Percentiles rank a stretch among this genome's conserved stretches.
phyloP scores from a whole-genome alignment of 1,140 invertebrate species.

The Teleogryllus occipitalis region DNA sequence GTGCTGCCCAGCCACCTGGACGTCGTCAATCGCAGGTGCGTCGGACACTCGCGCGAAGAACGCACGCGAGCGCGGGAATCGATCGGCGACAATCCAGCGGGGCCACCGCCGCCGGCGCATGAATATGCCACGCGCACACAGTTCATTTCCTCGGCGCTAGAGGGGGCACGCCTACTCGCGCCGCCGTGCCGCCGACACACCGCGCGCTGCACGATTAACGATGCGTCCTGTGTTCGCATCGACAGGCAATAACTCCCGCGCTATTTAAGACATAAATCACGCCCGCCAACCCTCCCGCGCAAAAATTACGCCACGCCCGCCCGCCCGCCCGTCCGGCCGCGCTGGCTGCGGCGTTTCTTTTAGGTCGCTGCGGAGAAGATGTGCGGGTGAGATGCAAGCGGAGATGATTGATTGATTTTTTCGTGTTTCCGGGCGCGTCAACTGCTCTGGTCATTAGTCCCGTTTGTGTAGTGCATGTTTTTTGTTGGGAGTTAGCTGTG shows the following conservation, averaged over 20 bases:
- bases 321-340: too few relatives aligned
- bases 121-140: not conserved
- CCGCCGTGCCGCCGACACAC: not conserved
- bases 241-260: slow-evolving; percentile 2
- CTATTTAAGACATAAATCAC: slow-evolving; percentile 1
- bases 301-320: not conserved
- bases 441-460: too few relatives aligned
- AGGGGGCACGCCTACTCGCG: not conserved
- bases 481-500: too few relatives aligned
- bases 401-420: too few relatives aligned
- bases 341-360: not conserved
- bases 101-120: not conserved
- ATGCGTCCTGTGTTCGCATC: slow-evolving; percentile 3
- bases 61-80: not conserved
- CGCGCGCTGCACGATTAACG: not conserved
- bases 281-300: not conserved
- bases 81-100: not conserved
- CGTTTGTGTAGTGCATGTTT: too few relatives aligned
- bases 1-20: too few relatives aligned
- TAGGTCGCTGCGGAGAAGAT: not conserved
- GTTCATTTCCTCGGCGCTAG: not conserved
- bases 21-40: too few relatives aligned
- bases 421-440: too few relatives aligned
- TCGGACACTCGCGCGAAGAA: too few relatives aligned
- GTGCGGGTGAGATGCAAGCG: not conserved